Percentiles rank a stretch among this genome's conserved stretches.
Conservation (phyloP, 2,113 vertebrate species). For the Urocolius indicus region DNA sequence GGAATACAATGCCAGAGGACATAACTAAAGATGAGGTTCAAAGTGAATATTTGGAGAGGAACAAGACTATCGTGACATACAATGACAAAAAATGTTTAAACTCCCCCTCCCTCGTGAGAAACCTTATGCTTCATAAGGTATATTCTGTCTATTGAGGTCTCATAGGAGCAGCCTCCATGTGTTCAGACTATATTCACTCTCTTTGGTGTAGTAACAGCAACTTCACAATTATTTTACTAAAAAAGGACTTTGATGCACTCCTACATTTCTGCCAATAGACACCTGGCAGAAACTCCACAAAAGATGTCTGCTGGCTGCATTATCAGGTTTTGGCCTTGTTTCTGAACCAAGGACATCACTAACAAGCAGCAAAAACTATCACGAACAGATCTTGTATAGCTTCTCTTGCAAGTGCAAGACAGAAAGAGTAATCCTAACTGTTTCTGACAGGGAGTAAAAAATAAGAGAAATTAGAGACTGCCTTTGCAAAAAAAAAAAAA, state of each 20-base stretch:
- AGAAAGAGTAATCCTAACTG: background rate
- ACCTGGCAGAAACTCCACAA: background rate
- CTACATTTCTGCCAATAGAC: background rate
- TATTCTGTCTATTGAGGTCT: background rate
- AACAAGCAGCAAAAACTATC: background rate
- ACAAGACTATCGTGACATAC: background rate
- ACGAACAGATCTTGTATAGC: background rate
- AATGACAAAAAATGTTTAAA: background rate
- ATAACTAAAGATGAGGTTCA: background rate
- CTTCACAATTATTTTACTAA: background rate
- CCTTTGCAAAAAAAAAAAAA: background rate
- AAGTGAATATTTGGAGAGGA: background rate
- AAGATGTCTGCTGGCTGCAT: background rate
- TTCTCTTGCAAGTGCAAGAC: background rate
- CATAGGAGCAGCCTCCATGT: background rate
- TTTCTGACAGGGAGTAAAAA: background rate
- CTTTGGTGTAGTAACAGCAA: background rate
- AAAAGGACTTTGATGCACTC: background rate
- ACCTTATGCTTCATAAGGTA: background rate
- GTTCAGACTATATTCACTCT: background rate
- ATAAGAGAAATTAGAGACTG: background rate
- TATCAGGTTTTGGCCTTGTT: background rate
- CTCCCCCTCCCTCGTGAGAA: background rate
- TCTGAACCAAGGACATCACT: background rate
- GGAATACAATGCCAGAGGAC: background rate